phyloP scores from a whole-genome alignment of 2,797 vertebrate genomes.

The Diceros bicornis region DNA sequence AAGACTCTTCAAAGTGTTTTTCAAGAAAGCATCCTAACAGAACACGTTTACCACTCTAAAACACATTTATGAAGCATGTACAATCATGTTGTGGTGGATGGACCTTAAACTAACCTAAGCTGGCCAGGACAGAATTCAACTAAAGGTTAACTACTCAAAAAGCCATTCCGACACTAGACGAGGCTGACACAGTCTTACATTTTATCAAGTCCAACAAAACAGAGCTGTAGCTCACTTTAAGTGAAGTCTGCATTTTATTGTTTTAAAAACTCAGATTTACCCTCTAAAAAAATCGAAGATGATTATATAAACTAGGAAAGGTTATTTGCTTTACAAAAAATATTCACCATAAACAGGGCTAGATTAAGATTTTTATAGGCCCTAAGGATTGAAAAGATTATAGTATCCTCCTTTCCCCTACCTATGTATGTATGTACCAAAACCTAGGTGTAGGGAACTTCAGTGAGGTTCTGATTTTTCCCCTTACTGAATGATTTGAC shows the following conservation, averaged over 20 bases:
- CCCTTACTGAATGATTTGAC: not conserved
- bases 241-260: not conserved
- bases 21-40: not conserved
- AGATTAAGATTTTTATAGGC: not conserved
- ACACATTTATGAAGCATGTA: constrained; percentile 33
- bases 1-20: not conserved
- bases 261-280: not conserved
- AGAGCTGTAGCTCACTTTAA: not conserved
- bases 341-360: not conserved
- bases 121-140: not conserved
- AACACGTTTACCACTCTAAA: not conserved
- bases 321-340: not conserved
- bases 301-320: not conserved
- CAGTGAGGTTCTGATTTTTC: not conserved
- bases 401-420: not conserved
- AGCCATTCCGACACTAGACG: not conserved
- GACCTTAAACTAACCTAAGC: not conserved
- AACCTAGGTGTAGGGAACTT: not conserved
- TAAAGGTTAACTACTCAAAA: not conserved
- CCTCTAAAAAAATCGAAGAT: constrained; percentile 45
- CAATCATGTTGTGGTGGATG: not conserved
- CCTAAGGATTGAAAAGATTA: not conserved
- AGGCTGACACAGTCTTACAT: not conserved
- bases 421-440: not conserved
- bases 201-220: constrained; percentile 29